A percentile compares a stretch with the other conserved stretches of the same genome.
Conservation (phyloP, 2,888 invertebrate genomes). For the Cheilosia pagana region DNA sequence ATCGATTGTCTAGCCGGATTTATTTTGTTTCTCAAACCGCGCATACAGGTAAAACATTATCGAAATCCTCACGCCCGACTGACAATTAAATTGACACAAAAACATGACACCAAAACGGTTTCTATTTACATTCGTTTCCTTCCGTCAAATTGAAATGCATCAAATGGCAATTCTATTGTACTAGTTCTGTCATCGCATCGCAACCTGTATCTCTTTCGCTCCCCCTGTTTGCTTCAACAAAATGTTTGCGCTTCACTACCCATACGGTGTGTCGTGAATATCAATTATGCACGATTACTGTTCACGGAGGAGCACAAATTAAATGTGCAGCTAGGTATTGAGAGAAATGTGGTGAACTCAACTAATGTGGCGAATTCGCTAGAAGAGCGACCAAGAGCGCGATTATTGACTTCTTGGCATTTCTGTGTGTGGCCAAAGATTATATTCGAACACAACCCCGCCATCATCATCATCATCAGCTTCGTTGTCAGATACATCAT, state of each 20-base stretch:
- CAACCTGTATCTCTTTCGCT: slow-evolving; percentile 44
- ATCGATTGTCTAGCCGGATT: background rate
- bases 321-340: slow-evolving; percentile 27
- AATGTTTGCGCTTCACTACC: slow-evolving; percentile 72
- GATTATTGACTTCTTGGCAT: slow-evolving; percentile 19
- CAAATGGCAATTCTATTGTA: slow-evolving; percentile 43
- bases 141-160: slow-evolving; percentile 70
- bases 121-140: slow-evolving; percentile 64
- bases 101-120: slow-evolving; percentile 57
- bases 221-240: slow-evolving; percentile 52
- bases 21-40: background rate
- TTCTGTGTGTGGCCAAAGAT: slow-evolving; percentile 14
- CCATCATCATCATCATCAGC: background rate
- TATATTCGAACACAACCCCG: slow-evolving; percentile 17
- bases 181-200: slow-evolving; percentile 49
- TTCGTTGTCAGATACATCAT: slow-evolving; percentile 3
- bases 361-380: slow-evolving; percentile 14
- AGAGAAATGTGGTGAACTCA: slow-evolving; percentile 6
- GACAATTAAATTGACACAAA: slow-evolving; percentile 60
- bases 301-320: slow-evolving; percentile 46
- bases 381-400: background rate
- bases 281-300: slow-evolving; percentile 70
- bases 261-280: slow-evolving; percentile 66
- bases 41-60: slow-evolving; percentile 14
- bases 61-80: slow-evolving; percentile 5